Evolutionary conservation across 2,797 vertebrate genomes (phyloP).

Genomic region (Florisuga fusca): DNA sequence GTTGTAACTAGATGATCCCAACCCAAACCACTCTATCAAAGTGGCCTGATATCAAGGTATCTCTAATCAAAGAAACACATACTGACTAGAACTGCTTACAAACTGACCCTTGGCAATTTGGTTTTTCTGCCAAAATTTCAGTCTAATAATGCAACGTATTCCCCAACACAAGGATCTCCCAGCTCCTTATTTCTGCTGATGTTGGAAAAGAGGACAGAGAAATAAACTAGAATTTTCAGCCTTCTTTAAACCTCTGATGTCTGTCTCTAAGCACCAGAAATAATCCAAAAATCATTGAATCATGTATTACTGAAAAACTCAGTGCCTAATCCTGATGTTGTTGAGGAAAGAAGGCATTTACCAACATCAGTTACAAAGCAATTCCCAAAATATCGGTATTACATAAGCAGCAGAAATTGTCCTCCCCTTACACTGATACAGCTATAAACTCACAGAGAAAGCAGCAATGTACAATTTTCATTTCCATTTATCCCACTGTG

Average conservation of each 20-base stretch:
- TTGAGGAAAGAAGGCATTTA: background rate
- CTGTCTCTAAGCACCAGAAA: background rate
- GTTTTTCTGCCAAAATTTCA: background rate
- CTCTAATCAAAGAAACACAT: background rate
- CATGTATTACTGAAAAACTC: background rate
- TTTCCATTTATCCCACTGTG: background rate
- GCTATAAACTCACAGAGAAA: background rate
- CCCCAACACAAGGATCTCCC: background rate
- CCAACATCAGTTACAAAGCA: background rate
- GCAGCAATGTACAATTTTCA: background rate
- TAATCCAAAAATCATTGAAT: background rate
- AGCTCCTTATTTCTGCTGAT: background rate
- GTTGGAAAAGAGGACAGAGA: background rate
- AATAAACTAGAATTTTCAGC: background rate
- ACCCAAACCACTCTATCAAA: too few species aligned
- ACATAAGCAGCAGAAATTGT: background rate
- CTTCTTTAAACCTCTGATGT: background rate
- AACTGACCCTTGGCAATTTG: background rate
- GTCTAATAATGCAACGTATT: background rate
- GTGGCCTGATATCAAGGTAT: too few species aligned
- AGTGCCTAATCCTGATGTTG: background rate
- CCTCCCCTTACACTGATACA: background rate
- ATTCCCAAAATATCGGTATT: background rate
- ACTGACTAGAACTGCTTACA: rapidly evolving
- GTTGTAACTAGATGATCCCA: too few species aligned